Evolutionary conservation across 1,140 invertebrate genomes (phyloP).

Genomic region (Drosophila lacertosa): DNA sequence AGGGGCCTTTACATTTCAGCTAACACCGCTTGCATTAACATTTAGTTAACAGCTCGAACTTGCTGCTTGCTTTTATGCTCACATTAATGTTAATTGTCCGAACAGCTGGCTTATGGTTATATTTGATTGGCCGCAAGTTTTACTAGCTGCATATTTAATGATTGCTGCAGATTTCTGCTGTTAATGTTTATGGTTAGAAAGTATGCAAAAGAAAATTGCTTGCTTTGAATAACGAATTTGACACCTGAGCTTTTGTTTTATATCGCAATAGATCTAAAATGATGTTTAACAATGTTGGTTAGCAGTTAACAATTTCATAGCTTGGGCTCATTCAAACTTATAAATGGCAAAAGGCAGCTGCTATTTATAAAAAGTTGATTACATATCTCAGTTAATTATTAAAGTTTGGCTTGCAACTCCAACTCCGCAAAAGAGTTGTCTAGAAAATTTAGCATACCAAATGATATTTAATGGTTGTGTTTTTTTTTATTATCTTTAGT

Average conservation of each 20-base stretch:
- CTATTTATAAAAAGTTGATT: neutral
- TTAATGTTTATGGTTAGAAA: neutral
- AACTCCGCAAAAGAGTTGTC: neutral
- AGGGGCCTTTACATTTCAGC: neutral
- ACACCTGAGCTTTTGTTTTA: neutral
- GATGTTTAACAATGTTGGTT: too few relatives aligned
- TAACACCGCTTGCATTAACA: neutral
- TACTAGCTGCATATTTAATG: neutral
- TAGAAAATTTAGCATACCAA: slow-evolving; percentile 13
- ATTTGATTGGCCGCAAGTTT: neutral
- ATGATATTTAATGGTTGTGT: slow-evolving; percentile 23
- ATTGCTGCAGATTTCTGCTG: neutral
- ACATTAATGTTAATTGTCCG: neutral
- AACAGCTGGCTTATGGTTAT: neutral
- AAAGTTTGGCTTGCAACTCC: neutral
- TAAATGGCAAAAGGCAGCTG: too few relatives aligned
- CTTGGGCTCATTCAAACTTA: too few relatives aligned
- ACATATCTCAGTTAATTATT: neutral
- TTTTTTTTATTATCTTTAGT: slow-evolving; percentile 13
- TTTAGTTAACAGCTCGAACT: neutral
- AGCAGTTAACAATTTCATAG: too few relatives aligned
- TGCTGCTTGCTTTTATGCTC: neutral
- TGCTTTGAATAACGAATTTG: neutral
- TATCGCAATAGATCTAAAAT: neutral
- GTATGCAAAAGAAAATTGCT: neutral